Percentiles rank a stretch among this genome's conserved stretches.
Conservation (phyloP, 1,140 invertebrate species). For the Pogonomyrmex barbatus region DNA sequence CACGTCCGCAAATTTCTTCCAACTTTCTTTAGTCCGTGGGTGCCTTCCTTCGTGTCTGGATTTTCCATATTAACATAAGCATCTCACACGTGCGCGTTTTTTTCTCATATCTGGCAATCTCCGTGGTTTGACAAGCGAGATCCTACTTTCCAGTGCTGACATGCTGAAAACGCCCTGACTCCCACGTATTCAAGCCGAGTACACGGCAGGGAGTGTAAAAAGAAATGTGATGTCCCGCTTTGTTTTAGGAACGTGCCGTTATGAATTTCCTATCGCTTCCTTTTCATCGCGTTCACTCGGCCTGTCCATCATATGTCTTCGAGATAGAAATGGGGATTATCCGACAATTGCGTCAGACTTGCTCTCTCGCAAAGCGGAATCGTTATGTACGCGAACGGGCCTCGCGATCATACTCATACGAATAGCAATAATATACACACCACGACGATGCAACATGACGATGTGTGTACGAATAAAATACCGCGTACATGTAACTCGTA, state of each 20-base stretch:
- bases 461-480: slow-evolving; percentile 18
- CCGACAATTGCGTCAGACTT: slow-evolving; percentile 21
- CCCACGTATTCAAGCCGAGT: slow-evolving; percentile 76
- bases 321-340: not conserved
- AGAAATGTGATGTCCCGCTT: slow-evolving; percentile 74
- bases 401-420: slow-evolving; percentile 9
- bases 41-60: not conserved
- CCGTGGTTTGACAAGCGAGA: slow-evolving; percentile 63
- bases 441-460: not conserved
- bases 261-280: slow-evolving; percentile 78
- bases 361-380: not conserved
- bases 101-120: slow-evolving; percentile 24
- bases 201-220: slow-evolving; percentile 71
- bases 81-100: not conserved
- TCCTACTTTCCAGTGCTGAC: slow-evolving; percentile 75
- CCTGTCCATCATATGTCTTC: slow-evolving; percentile 34
- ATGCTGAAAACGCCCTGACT: slow-evolving; percentile 67
- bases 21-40: slow-evolving; percentile 11
- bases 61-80: slow-evolving; percentile 22
- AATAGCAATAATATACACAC: not conserved
- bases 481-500: slow-evolving; percentile 8
- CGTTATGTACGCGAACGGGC: not conserved
- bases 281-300: slow-evolving; percentile 58
- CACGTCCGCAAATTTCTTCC: not conserved
- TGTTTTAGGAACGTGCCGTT: slow-evolving; percentile 76